A percentile compares a stretch with the other conserved stretches of the same genome.
phyloP scores from a whole-genome alignment of 1,140 invertebrate species.

The Drosophila santomea region DNA sequence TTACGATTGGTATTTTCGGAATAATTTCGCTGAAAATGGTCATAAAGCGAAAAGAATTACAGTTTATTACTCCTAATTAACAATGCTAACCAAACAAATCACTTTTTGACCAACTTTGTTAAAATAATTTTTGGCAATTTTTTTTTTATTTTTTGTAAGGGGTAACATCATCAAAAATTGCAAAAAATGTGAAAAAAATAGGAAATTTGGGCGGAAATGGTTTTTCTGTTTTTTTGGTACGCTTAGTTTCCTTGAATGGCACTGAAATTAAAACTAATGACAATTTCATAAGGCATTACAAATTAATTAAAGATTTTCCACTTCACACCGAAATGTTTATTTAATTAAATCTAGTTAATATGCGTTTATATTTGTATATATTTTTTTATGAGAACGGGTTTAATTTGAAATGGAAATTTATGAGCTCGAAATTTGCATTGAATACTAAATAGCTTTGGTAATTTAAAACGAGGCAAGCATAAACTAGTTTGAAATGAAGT shows the following conservation, averaged over 20 bases:
- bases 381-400: conserved; percentile 18
- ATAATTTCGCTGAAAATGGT: too few species aligned
- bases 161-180: too few species aligned
- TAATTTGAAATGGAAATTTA: conserved; percentile 40
- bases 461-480: conserved; percentile 18
- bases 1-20: too few species aligned
- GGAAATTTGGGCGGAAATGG: too few species aligned
- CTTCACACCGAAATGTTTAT: conserved; percentile 6
- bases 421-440: conserved; percentile 36
- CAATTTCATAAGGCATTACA: conserved; percentile 67
- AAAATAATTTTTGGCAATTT: too few species aligned
- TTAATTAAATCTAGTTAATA: conserved; percentile 6
- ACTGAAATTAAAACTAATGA: conserved; percentile 60
- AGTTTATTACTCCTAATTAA: too few species aligned
- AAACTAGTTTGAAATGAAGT: conserved; percentile 22
- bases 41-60: too few species aligned
- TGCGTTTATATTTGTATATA: conserved; percentile 13
- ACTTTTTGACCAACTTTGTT: too few species aligned
- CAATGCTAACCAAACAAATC: too few species aligned
- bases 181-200: too few species aligned
- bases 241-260: conserved; percentile 26
- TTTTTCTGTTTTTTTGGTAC: neutral
- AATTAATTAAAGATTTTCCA: conserved; percentile 65
- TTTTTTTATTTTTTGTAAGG: too few species aligned
- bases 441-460: conserved; percentile 27